Base-by-base conservation (phyloP, 2,113 vertebrate species). In the Rallus limicola region DNA sequence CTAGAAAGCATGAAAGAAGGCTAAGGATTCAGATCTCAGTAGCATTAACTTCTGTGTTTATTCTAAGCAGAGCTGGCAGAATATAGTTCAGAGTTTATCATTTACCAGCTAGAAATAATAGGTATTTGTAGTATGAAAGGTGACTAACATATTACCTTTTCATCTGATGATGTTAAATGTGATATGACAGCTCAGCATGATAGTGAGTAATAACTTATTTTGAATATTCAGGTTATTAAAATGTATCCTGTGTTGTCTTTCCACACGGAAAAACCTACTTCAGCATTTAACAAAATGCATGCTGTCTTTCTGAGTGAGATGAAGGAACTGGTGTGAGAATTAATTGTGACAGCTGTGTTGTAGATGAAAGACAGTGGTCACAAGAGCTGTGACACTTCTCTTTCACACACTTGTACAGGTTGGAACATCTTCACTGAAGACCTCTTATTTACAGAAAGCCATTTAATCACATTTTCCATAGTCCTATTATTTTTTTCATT, bases 151-250 rank as follows among this genome's bases (percentile, higher is more conserved):
- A 82, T 67, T 93, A 78, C 46, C 17, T 91, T 93, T 86, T 68
- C 65, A 89, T 87, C 74, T 90, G 94, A 93, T 82, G 29, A 40
- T 33, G 34, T 89, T 87, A 62, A 91, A 85, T 55, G 46, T 95
- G 86, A 86, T 87, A 82, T 38, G 62, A 82, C 77, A 92, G 84
- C 75, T 88, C 74, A 96, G 58, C 86, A 92, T 44, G 72, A 79
- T 87, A 92, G 69, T 93, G 72, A 95, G 42, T 84, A 91, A 95
- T 89, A 94, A 82, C 9, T 76, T 82, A 76, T 40, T 93, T 76
- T 93, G 80, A 89, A 93, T 95, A 95, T 92, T 86, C 86, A 89
- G 52, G 25, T 75, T 64, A 93, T 95, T 92, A 82, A 90, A 93
- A 91, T 91, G 60, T 83, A 94, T 83, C 63, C 88, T 80, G 64